Evolutionary conservation across 2,797 vertebrate species (phyloP).

Genomic region (Petrocephalus schoutedeni): DNA sequence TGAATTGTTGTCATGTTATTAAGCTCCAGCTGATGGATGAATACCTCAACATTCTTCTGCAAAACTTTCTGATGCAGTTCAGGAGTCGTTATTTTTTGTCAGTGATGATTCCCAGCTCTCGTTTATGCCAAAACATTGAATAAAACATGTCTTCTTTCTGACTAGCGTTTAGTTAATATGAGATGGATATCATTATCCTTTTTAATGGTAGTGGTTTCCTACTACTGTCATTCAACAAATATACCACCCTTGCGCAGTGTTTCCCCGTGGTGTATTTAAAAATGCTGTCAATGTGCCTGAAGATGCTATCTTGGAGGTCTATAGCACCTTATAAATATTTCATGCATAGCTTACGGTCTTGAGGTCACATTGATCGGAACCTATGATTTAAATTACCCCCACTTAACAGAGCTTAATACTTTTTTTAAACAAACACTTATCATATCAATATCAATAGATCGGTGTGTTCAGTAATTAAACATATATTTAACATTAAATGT

Average conservation of each 20-base stretch:
- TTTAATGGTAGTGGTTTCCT: no score
- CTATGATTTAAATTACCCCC: not conserved
- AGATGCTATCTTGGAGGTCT: not conserved
- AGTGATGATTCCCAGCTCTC: not conserved
- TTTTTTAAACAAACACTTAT: not conserved
- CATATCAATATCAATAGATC: not conserved
- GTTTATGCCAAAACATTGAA: not conserved
- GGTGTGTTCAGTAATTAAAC: not conserved
- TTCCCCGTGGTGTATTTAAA: not conserved
- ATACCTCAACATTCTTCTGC: not conserved
- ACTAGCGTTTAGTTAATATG: not conserved
- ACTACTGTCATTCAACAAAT: not conserved
- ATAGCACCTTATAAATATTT: not conserved
- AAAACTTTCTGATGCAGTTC: not conserved
- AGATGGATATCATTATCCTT: not conserved
- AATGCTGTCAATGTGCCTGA: not conserved
- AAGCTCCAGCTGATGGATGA: not conserved
- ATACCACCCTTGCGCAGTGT: not conserved
- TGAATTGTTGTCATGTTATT: not conserved
- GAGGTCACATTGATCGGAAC: constrained; percentile 6
- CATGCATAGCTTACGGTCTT: not conserved
- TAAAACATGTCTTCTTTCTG: not conserved
- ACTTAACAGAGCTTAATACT: not conserved
- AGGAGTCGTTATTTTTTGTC: not conserved
- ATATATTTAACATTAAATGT: not conserved